Evolutionary conservation across 2,797 vertebrate genomes (phyloP).

Genomic region (Clamator glandarius): DNA sequence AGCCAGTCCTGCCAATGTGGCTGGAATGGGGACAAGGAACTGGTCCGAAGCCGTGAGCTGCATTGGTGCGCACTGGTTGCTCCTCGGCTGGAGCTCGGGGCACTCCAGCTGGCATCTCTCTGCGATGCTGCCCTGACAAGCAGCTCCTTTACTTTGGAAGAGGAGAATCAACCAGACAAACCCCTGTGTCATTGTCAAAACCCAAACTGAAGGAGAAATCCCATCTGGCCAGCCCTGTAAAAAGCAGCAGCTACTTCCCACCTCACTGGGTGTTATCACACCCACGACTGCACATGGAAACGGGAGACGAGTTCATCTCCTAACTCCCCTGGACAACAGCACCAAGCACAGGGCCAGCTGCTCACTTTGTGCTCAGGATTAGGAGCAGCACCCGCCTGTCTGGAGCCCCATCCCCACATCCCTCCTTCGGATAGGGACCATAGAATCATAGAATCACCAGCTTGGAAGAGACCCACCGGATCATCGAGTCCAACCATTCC

Average conservation of each 20-base stretch:
- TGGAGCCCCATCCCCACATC: not conserved
- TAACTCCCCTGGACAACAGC: not conserved
- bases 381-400: not conserved
- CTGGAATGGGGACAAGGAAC: rapidly evolving
- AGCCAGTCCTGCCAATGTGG: not conserved
- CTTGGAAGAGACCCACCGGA: too few relatives aligned
- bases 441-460: too few relatives aligned
- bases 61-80: not conserved
- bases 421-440: not conserved
- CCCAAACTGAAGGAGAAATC: not conserved
- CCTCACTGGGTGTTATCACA: not conserved
- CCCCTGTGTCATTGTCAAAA: slow-evolving; percentile 14
- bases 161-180: not conserved
- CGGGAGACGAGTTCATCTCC: not conserved
- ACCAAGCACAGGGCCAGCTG: not conserved
- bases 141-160: not conserved
- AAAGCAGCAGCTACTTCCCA: slow-evolving; percentile 41
- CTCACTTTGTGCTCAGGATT: not conserved
- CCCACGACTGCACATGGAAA: not conserved
- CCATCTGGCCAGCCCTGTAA: slow-evolving; percentile 32
- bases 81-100: not conserved
- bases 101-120: not conserved
- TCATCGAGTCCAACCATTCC: too few relatives aligned
- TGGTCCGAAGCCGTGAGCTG: rapidly evolving
- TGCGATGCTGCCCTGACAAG: not conserved